Evolutionary conservation across 2,113 vertebrate genomes (phyloP).

Genomic region (Cephalopterus ornatus): DNA sequence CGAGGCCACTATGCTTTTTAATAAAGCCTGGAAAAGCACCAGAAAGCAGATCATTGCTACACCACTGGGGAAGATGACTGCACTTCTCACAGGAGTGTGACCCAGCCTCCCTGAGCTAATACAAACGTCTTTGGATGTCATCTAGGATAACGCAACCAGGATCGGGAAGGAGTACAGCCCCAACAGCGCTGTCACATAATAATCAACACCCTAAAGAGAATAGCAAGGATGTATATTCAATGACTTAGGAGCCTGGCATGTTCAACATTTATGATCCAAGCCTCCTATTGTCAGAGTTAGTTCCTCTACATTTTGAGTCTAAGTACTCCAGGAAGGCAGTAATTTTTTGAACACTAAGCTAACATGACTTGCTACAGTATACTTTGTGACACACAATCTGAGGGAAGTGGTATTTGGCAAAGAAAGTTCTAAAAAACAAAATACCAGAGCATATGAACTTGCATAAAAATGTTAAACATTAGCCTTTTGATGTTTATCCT

Average conservation of each 20-base stretch:
- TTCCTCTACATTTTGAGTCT: neutral
- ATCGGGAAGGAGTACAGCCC: neutral
- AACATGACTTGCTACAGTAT: neutral
- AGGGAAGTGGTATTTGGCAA: neutral
- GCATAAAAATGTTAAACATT: neutral
- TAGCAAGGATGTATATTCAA: neutral
- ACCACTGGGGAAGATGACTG: neutral
- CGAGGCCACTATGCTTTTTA: neutral
- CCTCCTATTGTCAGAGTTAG: neutral
- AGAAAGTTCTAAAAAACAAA: neutral
- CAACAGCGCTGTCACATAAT: rapidly evolving
- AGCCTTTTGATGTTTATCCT: conserved; percentile 36
- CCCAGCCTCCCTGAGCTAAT: neutral
- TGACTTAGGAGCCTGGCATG: neutral
- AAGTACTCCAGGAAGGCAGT: neutral
- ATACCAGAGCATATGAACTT: neutral
- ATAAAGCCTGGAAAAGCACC: conserved; percentile 3
- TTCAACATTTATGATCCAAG: neutral
- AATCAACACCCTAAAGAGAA: neutral
- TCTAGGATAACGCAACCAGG: neutral
- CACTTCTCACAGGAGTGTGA: neutral
- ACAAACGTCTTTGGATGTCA: neutral
- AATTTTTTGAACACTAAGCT: neutral
- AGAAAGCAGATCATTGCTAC: neutral
- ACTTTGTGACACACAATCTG: neutral